phyloP scores from a whole-genome alignment of 2,888 invertebrate species.

The Notocelia uddmanniana region DNA sequence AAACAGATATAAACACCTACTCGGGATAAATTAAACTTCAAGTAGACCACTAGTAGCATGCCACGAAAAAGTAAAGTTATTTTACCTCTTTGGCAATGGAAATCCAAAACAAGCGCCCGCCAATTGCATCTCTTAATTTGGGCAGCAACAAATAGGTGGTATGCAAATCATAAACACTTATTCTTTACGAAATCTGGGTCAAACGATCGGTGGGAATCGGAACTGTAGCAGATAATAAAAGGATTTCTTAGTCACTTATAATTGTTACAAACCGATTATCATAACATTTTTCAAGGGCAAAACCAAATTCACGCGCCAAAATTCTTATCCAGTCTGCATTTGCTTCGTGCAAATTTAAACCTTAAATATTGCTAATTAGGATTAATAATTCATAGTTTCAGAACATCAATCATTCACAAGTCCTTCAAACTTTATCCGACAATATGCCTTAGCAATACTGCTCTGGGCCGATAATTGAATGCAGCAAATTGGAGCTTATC shows the following conservation, averaged over 20 bases:
- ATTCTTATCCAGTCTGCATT: background rate
- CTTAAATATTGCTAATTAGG: background rate
- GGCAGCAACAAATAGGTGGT: background rate
- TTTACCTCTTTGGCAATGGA: constrained; percentile 3
- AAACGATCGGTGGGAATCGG: constrained; percentile 34
- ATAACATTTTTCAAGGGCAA: constrained; percentile 18
- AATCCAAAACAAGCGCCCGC: constrained; percentile 14
- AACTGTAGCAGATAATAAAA: constrained; percentile 16
- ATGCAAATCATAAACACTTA: constrained; percentile 22
- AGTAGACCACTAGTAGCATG: background rate
- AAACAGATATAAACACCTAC: no score
- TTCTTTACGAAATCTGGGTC: constrained; percentile 34
- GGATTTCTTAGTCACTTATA: constrained; percentile 6
- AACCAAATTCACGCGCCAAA: constrained; percentile 8
- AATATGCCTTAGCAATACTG: background rate
- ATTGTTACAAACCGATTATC: constrained; percentile 10
- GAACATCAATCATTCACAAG: background rate
- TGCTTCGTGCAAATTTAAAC: background rate
- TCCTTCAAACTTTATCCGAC: background rate
- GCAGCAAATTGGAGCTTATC: constrained; percentile 23
- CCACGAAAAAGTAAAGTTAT: background rate
- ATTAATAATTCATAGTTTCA: background rate
- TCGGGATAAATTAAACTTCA: background rate
- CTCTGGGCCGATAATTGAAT: constrained; percentile 12
- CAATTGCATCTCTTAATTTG: constrained; percentile 24